Evolutionary conservation across 2,888 invertebrate genomes (phyloP), one percentile per base, ranked within the genome.

Genomic region (Nysson spinosus): DNA sequence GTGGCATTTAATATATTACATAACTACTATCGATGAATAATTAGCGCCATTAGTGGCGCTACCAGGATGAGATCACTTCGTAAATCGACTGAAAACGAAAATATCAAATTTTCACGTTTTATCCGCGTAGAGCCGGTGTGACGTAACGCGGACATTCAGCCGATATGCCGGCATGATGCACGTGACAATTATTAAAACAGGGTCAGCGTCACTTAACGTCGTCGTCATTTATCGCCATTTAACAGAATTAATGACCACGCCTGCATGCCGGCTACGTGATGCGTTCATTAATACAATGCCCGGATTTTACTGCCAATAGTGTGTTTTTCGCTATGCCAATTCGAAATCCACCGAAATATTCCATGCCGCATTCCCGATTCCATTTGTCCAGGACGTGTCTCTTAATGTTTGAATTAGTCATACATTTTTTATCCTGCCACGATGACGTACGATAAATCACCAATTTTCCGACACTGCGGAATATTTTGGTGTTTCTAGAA

Each of bases 141-240:
- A 60, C 51, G 43, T 40, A 64, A 64, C 54, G 43, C 43, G 49
- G 44, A 49, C 57, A 49, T 55, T 44, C 37, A 46, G 40, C 37
- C 69, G 50, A 55, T 60, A 46, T 46, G 54, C 35, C n/a, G n/a
- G n/a, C n/a, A n/a, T n/a, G 44, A 43, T 52, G 57, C 61, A 50
- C 44, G 70, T 75, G 75, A 75, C 75, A 71, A 74, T 74, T 64
- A 74, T 74, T 71, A 74, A 74, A 74, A 74, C 64, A 58, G 75
- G 67, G 64, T 70, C 71, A 74, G 61, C 75, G 75, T 74, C 73
- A 71, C 62, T 75, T 75, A 75, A 67, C 68, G 62, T 62, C 75
- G 56, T 60, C 71, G 71, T 75, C 73, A 75, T 75, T 74, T 74
- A 74, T 71, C 62, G 73, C 67, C 64, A 58, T 60, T 74, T 74